phyloP scores from a whole-genome alignment of 2,888 invertebrate genomes.

The Labia minor region DNA sequence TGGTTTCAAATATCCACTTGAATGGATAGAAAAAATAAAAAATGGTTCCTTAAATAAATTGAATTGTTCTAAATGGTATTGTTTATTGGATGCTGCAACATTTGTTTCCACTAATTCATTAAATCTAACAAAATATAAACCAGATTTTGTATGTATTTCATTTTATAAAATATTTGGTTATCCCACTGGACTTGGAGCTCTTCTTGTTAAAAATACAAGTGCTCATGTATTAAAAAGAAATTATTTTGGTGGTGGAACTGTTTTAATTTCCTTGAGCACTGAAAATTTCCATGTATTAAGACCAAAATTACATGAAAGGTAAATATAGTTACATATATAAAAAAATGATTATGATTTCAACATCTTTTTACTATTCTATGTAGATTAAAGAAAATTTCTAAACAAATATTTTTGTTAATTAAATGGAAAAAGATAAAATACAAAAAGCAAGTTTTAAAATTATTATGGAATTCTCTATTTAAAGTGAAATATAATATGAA shows the following conservation, averaged over 20 bases:
- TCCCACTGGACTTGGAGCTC: slow-evolving; percentile 88
- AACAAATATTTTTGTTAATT: too few relatives aligned
- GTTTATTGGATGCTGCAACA: slow-evolving; percentile 77
- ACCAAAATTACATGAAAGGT: slow-evolving; percentile 60
- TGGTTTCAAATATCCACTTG: slow-evolving; percentile 76
- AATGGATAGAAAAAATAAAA: slow-evolving; percentile 54
- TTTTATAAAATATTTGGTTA: slow-evolving; percentile 97
- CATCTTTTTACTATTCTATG: too few relatives aligned
- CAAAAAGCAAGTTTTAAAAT: too few relatives aligned
- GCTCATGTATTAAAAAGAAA: slow-evolving; percentile 49
- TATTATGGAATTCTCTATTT: too few relatives aligned
- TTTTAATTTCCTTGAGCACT: slow-evolving; percentile 66
- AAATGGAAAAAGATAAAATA: too few relatives aligned
- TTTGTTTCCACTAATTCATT: slow-evolving; percentile 66
- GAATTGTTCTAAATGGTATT: slow-evolving; percentile 48
- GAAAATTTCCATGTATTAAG: slow-evolving; percentile 62
- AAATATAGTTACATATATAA: slow-evolving; percentile 28
- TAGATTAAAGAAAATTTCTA: too few relatives aligned
- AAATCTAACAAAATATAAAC: slow-evolving; percentile 57
- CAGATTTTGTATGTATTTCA: slow-evolving; percentile 85
- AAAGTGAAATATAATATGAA: too few relatives aligned
- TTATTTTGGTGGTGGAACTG: slow-evolving; percentile 92
- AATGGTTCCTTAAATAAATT: slow-evolving; percentile 44
- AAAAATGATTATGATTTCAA: background rate
- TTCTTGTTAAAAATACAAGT: slow-evolving; percentile 62